Evolutionary conservation across 2,797 vertebrate species (phyloP), one percentile per base, ranked within the genome.

Genomic region (Thaleichthys pacificus): DNA sequence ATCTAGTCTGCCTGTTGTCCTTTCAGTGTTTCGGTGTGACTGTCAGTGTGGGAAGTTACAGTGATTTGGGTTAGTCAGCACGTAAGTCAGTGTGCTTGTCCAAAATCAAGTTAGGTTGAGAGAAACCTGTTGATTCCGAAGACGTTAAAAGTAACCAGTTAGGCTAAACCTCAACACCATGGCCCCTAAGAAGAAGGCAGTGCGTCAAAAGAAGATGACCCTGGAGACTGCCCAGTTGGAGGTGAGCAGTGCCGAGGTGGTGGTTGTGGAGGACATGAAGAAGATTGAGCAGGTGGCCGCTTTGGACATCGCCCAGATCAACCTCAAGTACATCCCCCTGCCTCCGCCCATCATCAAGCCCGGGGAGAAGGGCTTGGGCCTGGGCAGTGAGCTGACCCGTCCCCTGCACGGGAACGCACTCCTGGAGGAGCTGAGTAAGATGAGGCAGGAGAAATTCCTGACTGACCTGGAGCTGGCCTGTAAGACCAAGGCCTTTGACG

Each of bases 401-500:
- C 93, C 91, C 0, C 81, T 88, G 51, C 95, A 96, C 0, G 93
- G 94, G 57, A 89, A 87, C 47, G 89, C 83, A 12, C 84, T 95
- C 70, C 89, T 96, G 90, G 93, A 94, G 85, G 93, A 94, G 89
- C 88, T 95, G 79, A 94, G 91, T 82, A 92, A 91, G 78, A 94
- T 95, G 95, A 90, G 90, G 0, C 94, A 95, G 85, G 92, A 95
- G 73, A 92, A 78, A 54, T 94, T 96, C 81, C 91, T 96, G 79
- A 95, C 95, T 0, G 93, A 96, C 71, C 85, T 95, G 88, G 94
- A 92, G 76, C 32, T 95, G 75, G 91, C 93, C 87, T 95, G 92
- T 75, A 96, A 95, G 91, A 93, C 91, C 0, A 96, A 96, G 73
- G 90, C 94, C 78, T 95, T 95, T 0, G 88, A 94, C 26, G 95